Evolutionary conservation across 2,888 invertebrate species (phyloP), one percentile per base, ranked within the genome.

Genomic region (Zaprionus lineosus): DNA sequence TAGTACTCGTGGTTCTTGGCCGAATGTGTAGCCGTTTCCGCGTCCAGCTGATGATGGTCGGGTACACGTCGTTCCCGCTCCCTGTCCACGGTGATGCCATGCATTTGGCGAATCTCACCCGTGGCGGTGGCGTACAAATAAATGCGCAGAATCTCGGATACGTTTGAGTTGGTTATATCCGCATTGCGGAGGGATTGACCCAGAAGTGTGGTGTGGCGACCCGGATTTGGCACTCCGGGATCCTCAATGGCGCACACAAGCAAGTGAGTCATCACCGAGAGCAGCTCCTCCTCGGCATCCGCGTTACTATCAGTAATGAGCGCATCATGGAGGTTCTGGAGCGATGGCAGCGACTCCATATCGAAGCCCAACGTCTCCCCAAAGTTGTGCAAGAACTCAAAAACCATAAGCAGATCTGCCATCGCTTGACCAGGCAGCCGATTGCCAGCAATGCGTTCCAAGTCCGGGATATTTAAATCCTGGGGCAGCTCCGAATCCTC

Each of bases 371-470:
- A 92, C 0, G 97, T 97, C 90, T 97, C 96, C 43, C 97, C 97
- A 88, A 99, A 99, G 91, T 98, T 98, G 85, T 98, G 96, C 71
- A 98, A 92, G 89, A 99, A 99, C 91, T 99, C 98, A 87, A 96
- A 95, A n/a, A 97, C 95, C 95, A 98, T 98, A 14, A 99, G 91
- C 33, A 96, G 92, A 90, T 98, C 96, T 0, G 96, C 95, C 91
- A 98, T 96, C 0, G 98, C 97, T 87, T 95, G 94, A 0, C 97
- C 97, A 0, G 95, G 92, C 44, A 99, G 91, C 86, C 94, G 93
- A 50, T 96, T 91, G 1, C 96, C 96, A 0, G 95, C 93, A 74
- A 98, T 93, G 70, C 97, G 92, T 50, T 94, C 93, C 47, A 96
- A 91, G 2, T 92, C 91, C 0, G 96, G 96, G 63, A 96, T 90